phyloP scores from a whole-genome alignment of 1,140 invertebrate species.

The Cryptotermes secundus region DNA sequence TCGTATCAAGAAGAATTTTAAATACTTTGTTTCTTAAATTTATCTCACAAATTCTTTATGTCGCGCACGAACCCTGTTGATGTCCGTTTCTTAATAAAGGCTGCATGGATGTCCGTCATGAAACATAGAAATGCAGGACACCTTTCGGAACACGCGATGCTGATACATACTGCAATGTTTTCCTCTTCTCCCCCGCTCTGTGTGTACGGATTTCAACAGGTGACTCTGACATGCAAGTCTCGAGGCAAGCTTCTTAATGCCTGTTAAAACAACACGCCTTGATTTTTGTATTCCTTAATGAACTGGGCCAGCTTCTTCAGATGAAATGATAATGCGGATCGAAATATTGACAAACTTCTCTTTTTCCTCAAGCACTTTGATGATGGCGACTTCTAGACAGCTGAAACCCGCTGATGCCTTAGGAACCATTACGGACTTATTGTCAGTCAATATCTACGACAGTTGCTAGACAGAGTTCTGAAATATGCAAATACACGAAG shows the following conservation, averaged over 20 bases:
- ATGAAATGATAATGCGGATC: not conserved
- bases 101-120: not conserved
- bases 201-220: not conserved
- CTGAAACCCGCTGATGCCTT: not conserved
- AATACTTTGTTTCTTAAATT: not conserved
- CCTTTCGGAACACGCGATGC: not conserved
- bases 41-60: not conserved
- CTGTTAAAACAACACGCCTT: conserved; percentile 19
- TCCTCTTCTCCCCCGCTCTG: not conserved
- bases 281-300: not conserved
- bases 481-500: not conserved
- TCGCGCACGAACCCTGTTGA: not conserved
- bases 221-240: not conserved
- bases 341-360: not conserved
- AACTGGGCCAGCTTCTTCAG: not conserved
- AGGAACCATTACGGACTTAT: not conserved
- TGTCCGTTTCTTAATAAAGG: conserved; percentile 6
- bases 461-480: not conserved
- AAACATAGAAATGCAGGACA: not conserved
- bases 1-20: not conserved
- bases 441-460: not conserved
- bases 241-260: not conserved
- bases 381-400: conserved; percentile 4
- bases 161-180: not conserved
- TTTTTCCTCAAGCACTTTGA: not conserved